Base-by-base conservation (phyloP, 1,140 invertebrate genomes). In the Prorops nasuta region DNA sequence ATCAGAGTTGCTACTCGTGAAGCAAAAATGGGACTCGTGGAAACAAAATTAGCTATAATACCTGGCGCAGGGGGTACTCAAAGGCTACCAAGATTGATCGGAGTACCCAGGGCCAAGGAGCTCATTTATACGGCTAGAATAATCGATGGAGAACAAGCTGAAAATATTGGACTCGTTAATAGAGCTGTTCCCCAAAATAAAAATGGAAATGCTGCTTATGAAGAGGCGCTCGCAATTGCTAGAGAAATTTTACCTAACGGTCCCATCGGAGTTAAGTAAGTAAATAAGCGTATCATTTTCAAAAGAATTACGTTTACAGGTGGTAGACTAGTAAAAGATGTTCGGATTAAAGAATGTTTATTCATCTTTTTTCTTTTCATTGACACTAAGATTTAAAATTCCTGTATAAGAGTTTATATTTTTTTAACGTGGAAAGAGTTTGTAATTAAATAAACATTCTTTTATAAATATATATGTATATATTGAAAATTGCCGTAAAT, bases 31-130 rank as follows among this genome's bases (percentile, higher is more conserved):
- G 98, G 98, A 3, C 76, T 99, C 2, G 91, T 98, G 0, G 98
- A 99, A 80, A 98, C 96, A 0, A 90, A 86, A 58, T 71, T 98
- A 37, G 98, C 91, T 0, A 93, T 99, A 21, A 96, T 99, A 54
- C 98, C 98, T 4, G 98, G 96, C 1, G 92, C 90, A 10, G 92
- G 93, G 10, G 93, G 97, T n/a, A 98, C 96, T 0, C 96, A 98
- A 74, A 83, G 94, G 57, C 74, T 99, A 20, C 86, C 96, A 0
- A 80, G 98, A 55, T 79, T 94, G n/a, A 79, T 98, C 19, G 92
- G 94, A 19, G 76, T 84, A 0, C 83, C 94, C 0, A 78, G 89
- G 49, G 97, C 98, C 0, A 99, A 99, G 74, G 97, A 99, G 74
- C 76, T 99, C 4, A 98, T 99, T 50, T 99, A 89, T 57, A 97